Percentiles rank a stretch among this genome's conserved stretches.
Conservation (phyloP, 2,888 invertebrate genomes). For the Calliopum simillimum region DNA sequence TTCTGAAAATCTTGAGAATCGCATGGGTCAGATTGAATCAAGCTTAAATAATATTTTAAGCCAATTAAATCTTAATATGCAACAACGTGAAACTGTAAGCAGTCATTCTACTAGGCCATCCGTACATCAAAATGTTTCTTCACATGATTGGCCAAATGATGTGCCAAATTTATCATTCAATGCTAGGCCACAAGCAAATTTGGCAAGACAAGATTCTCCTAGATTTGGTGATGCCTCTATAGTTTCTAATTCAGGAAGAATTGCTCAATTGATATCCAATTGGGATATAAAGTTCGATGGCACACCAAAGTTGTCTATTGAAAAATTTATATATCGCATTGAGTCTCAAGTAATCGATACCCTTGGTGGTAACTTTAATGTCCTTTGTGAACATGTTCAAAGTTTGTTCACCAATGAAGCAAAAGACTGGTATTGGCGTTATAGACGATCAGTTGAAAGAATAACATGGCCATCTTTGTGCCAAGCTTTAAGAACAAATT, state of each 20-base stretch:
- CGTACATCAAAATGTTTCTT: neutral
- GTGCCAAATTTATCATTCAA: neutral
- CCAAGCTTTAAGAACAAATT: neutral
- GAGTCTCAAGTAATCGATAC: constrained; percentile 6
- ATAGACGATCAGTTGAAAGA: constrained; percentile 9
- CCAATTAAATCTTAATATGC: neutral
- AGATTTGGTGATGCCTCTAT: neutral
- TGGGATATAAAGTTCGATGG: constrained; percentile 24
- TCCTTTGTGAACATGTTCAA: constrained; percentile 16
- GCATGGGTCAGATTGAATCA: neutral
- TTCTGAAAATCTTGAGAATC: neutral
- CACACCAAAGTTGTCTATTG: neutral
- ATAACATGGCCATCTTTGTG: constrained; percentile 9
- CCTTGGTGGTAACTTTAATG: constrained; percentile 15
- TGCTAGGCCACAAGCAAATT: neutral
- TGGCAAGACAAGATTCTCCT: neutral
- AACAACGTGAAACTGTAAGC: neutral
- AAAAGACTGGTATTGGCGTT: constrained; percentile 18
- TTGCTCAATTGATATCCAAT: constrained; percentile 13
- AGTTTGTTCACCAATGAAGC: constrained; percentile 7
- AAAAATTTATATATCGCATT: constrained; percentile 10
- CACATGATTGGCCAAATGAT: neutral
- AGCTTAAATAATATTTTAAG: neutral
- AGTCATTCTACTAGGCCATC: neutral
- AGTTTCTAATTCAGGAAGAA: constrained; percentile 7